These are phyloP conservation scores for Glaucomys volans DNA, from an alignment of 2,113 vertebrate species.

Conservation along the genomic window DNA sequence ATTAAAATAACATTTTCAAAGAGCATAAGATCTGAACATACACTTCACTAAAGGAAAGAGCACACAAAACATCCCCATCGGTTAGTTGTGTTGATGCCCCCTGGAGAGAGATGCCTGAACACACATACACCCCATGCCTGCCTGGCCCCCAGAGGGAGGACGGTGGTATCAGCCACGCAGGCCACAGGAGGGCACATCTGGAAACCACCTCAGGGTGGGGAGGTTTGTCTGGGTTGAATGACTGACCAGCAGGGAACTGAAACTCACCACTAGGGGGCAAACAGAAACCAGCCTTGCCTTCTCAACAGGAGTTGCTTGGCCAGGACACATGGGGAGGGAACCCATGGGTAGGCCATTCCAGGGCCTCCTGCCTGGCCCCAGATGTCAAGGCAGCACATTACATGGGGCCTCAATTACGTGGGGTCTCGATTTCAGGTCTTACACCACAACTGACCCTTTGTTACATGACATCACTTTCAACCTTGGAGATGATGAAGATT, in stretches of 20 bases:
- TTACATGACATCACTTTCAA: background rate
- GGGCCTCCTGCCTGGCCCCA: background rate
- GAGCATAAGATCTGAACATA: background rate
- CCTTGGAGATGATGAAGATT: background rate
- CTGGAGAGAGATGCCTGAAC: background rate
- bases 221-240: background rate
- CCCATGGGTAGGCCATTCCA: background rate
- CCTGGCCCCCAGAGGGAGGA: background rate
- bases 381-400: background rate
- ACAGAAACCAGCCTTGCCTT: no score
- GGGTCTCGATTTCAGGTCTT: background rate
- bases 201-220: background rate
- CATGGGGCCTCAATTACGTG: background rate
- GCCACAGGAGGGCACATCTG: background rate
- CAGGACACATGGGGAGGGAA: no score
- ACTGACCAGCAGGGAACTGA: background rate
- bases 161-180: background rate
- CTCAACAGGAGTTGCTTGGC: no score
- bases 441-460: background rate
- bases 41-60: no score
- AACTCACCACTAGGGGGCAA: accelerated
- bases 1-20: background rate
- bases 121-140: background rate
- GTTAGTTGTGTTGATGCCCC: background rate
- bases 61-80: background rate